Evolutionary conservation across 2,113 vertebrate genomes (phyloP).

Genomic region (Numenius arquata): DNA sequence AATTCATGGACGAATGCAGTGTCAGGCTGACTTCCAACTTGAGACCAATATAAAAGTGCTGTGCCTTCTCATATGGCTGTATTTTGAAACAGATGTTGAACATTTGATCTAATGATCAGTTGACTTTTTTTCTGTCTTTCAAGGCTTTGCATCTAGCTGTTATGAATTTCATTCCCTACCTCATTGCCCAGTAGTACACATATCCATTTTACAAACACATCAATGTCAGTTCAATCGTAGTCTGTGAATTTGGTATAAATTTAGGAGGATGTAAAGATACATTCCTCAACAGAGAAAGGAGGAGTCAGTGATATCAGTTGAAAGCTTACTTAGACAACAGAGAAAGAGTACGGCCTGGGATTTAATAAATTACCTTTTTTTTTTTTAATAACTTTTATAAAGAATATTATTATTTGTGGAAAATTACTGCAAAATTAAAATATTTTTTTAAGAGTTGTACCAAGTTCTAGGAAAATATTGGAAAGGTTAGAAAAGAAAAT

Average conservation of each 20-base stretch:
- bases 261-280: background rate
- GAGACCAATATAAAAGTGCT: background rate
- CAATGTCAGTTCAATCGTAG: background rate
- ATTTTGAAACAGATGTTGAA: background rate
- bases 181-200: background rate
- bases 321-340: background rate
- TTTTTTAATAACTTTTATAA: background rate
- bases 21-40: background rate
- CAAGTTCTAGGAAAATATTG: background rate
- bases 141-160: background rate
- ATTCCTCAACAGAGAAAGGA: background rate
- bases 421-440: background rate
- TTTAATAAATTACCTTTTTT: background rate
- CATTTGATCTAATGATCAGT: background rate
- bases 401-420: background rate
- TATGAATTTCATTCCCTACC: background rate
- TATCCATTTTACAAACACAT: background rate
- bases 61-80: background rate
- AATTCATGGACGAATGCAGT: background rate
- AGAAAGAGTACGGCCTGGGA: background rate
- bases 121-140: background rate
- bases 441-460: background rate
- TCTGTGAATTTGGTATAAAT: background rate
- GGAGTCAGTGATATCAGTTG: rapidly evolving
- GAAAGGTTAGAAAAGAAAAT: background rate